A percentile compares a stretch with the other conserved stretches of the same genome.
These are phyloP conservation scores for Hassar affinis DNA, from an alignment of 2,113 vertebrate species.

Conservation along the genomic window DNA sequence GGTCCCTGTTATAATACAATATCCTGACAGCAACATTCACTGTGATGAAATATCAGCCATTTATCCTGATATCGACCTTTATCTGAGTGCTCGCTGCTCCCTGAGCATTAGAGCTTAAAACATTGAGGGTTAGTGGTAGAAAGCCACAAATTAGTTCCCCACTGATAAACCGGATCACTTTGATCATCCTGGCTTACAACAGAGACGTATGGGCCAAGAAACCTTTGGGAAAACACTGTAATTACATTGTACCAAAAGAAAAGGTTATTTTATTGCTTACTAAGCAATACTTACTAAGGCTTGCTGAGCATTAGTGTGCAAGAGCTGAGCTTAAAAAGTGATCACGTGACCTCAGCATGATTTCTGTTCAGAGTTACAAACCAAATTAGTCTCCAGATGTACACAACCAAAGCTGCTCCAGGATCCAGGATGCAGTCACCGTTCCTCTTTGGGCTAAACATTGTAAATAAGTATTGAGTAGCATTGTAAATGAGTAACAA, in stretches of 20 bases:
- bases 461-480: no score
- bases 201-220: neutral
- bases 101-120: neutral
- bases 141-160: conserved; percentile 6
- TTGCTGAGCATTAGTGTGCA: neutral
- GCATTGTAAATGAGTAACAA: no score
- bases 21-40: neutral
- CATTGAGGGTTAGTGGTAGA: neutral
- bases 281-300: neutral
- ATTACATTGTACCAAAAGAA: neutral
- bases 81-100: neutral
- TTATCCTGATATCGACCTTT: neutral
- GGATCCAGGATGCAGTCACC: neutral
- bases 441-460: neutral
- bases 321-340: neutral
- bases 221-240: neutral
- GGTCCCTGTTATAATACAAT: neutral
- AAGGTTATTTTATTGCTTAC: neutral
- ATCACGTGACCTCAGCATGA: neutral
- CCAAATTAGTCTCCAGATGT: neutral
- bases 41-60: neutral
- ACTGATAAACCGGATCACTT: neutral
- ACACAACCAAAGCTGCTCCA: neutral
- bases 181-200: neutral
- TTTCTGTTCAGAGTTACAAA: neutral